Percentiles rank a stretch among this genome's conserved stretches.
Evolutionary conservation across 2,888 invertebrate species (phyloP).

Genomic region (Melipona bicolor): DNA sequence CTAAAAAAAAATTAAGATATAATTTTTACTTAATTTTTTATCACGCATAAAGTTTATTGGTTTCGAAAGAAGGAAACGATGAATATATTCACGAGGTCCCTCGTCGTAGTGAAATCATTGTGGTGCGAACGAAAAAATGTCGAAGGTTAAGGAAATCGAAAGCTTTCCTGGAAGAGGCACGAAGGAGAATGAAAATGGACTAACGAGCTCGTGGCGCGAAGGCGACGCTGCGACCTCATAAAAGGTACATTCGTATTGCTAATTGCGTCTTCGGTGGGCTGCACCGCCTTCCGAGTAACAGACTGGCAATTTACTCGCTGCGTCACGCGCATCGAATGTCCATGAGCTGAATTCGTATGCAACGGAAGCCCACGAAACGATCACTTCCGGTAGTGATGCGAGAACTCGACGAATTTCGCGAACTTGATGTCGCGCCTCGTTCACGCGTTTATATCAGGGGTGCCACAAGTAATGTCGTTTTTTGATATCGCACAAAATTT

Average conservation of each 20-base stretch:
- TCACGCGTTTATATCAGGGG: too few relatives aligned
- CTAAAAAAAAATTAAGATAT: too few relatives aligned
- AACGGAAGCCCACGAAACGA: slow-evolving; percentile 66
- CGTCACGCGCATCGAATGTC: slow-evolving; percentile 75
- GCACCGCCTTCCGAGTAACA: slow-evolving; percentile 76
- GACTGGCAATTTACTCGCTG: slow-evolving; percentile 72
- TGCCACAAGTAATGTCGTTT: too few relatives aligned
- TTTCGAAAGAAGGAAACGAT: not conserved
- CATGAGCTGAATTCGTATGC: slow-evolving; percentile 78
- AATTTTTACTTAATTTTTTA: too few relatives aligned
- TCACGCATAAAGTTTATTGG: not conserved
- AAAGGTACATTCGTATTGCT: slow-evolving; percentile 76
- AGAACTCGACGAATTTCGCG: slow-evolving; percentile 32
- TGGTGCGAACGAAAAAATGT: not conserved
- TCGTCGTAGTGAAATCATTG: not conserved
- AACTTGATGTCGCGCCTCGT: slow-evolving; percentile 1
- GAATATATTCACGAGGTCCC: not conserved
- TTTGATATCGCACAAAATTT: too few relatives aligned
- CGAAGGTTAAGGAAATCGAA: slow-evolving; percentile 39
- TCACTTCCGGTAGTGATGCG: slow-evolving; percentile 60
- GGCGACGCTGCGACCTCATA: slow-evolving; percentile 69
- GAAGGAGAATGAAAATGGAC: slow-evolving; percentile 38
- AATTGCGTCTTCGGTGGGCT: slow-evolving; percentile 76
- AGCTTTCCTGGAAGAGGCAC: slow-evolving; percentile 32
- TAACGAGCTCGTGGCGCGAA: slow-evolving; percentile 65